Base-by-base conservation (phyloP, 2,888 invertebrate species). In the Griposia aprilina region DNA sequence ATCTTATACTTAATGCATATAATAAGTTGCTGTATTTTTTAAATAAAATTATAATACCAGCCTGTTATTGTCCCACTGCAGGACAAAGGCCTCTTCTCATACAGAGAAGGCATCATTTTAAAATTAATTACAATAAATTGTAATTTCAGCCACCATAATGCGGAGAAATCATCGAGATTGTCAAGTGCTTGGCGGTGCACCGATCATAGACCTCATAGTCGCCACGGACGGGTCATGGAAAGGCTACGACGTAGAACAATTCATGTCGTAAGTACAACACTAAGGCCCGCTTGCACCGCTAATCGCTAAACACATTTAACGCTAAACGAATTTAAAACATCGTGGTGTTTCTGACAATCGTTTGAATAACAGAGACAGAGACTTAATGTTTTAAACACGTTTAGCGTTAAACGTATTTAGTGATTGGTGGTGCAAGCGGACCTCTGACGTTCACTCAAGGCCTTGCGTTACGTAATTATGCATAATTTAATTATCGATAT, bases 141-240 rank as follows among this genome's bases (percentile, higher is more conserved):
- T 8, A 30, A 23, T 91, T 92, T 71, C 90, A 96, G 96, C 94
- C 8, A 89, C 89, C 13, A 77, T 96, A 45, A 80, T 96, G 26
- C 90, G 91, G 6, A 92, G 90, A 78, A 91, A 95, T 85, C 94
- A 95, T 62, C 90, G 87, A 45, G 90, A 92, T 8, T 97, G 97
- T 86, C 89, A 92, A 66, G 89, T 92, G 66, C 90, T 92, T 26
- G 87, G 89, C 74, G 93, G 90, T 78, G 93, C 95, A 60, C 96
- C 97, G 5, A 93, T 95, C 11, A 92, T 97, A 85, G 97, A 97
- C 88, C 90, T 97, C 63, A 95, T 97, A 62, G 93, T 97, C 20
- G 97, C 97, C 36, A 97, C 97, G 1, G 98, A 97, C 90, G 97
- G 97, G 45, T 96, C 97, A 26, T 97, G 97, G 97, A 95, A 95